phyloP scores from a whole-genome alignment of 2,113 vertebrate genomes.

The Pampusana beccarii region DNA sequence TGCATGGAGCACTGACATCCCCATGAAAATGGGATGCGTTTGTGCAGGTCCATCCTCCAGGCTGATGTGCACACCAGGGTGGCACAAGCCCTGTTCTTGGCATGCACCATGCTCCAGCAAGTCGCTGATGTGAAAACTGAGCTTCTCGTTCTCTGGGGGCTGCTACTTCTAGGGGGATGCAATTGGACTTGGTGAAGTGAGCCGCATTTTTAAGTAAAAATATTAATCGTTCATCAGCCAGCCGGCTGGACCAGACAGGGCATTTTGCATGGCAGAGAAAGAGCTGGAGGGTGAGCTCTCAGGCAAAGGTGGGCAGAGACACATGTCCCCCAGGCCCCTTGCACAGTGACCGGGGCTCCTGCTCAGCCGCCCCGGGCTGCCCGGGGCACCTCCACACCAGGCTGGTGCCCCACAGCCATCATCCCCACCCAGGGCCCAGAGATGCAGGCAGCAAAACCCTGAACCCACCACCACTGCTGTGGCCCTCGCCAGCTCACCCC shows the following conservation, averaged over 20 bases:
- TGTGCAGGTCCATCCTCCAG: rapidly evolving
- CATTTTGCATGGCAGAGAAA: not conserved
- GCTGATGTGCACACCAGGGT: rapidly evolving
- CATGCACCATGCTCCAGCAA: rapidly evolving
- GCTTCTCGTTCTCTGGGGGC: not conserved
- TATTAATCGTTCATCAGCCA: not conserved
- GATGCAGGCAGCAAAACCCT: not conserved
- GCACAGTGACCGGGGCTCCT: not conserved
- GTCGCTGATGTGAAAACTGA: not conserved
- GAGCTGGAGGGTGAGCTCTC: not conserved
- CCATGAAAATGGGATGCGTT: not conserved
- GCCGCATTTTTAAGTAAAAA: not conserved
- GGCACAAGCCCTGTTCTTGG: rapidly evolving
- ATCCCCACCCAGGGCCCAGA: rapidly evolving
- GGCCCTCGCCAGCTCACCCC: rapidly evolving
- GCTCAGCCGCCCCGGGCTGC: not conserved
- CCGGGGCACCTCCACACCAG: rapidly evolving
- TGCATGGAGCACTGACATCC: not conserved
- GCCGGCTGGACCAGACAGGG: not conserved
- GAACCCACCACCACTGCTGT: rapidly evolving
- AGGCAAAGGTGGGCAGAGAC: rapidly evolving
- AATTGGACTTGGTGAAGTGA: not conserved
- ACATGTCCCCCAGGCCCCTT: not conserved
- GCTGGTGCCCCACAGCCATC: not conserved
- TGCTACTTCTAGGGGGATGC: not conserved